These are phyloP conservation scores for Ptyas mucosa DNA, from an alignment of 2,113 vertebrate genomes.

Conservation along the genomic window DNA sequence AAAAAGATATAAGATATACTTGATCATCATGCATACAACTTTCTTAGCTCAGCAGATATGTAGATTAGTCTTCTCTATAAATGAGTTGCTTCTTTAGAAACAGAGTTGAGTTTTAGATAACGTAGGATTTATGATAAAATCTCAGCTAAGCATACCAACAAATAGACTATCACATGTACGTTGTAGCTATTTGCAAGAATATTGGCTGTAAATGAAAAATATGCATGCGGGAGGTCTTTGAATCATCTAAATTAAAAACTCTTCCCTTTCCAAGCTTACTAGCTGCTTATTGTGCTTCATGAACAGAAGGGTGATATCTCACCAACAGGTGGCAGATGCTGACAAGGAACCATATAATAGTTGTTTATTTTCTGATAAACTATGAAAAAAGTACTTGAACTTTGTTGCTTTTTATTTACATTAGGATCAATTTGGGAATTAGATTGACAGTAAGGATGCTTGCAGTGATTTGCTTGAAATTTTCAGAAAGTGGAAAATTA, in stretches of 20 bases:
- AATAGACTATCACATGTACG: neutral
- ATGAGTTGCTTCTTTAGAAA: neutral
- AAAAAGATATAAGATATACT: neutral
- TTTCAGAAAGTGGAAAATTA: rapidly evolving
- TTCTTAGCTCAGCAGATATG: neutral
- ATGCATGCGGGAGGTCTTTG: neutral
- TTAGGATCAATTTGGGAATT: neutral
- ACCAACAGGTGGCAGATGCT: conserved; percentile 48
- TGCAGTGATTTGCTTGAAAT: neutral
- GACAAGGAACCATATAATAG: neutral
- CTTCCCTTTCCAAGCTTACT: neutral
- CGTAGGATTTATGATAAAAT: neutral
- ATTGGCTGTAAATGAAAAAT: neutral
- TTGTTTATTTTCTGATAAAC: neutral
- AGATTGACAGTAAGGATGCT: neutral
- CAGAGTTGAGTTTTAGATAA: neutral
- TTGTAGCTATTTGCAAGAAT: neutral
- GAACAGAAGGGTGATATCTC: neutral
- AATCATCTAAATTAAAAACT: neutral
- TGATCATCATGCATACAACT: neutral
- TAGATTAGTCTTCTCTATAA: neutral
- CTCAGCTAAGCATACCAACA: neutral
- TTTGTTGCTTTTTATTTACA: neutral
- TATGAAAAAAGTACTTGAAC: neutral
- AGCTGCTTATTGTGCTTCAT: neutral